Base-by-base conservation (phyloP, 2,113 vertebrate genomes). In the Ceyx margarethae region DNA sequence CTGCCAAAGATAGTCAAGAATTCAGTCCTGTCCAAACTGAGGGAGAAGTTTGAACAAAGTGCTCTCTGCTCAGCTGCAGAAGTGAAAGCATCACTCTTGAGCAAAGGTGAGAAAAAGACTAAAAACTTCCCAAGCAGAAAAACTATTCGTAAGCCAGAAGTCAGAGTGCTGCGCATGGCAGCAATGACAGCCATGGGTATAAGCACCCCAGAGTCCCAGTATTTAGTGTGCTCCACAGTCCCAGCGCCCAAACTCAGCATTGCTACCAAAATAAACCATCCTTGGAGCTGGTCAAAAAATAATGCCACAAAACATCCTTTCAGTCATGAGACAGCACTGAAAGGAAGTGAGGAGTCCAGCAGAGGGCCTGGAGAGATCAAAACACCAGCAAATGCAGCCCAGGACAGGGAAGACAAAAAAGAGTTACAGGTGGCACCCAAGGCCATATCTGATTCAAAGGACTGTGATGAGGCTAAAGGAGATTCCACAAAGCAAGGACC, bases 41-140 rank as follows among this genome's bases (percentile, higher is more conserved):
- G 98, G 94, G 98, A 98, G 48, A 97, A 88, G 51, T 99, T 99
- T 88, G 98, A 99, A 82, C 97, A 96, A 82, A 97, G 95, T 2
- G 88, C 94, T 42, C 93, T 98, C 29, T 91, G 95, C 57, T 97
- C 97, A 0, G 96, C 97, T 23, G 60, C 95, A 20, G 74, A 95
- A 1, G 89, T 94, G 67, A 97, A 93, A 85, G 54, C 90, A 31
- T 84, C 96, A 0, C 75, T 94, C 3, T 75, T 94, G 56, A 51
- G 9, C 62, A 94, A 91, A 58, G 91, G 86, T 11, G 90, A 87
- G 6, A 96, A 80, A 62, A 91, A 90, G n/a, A 80, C 29, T 16
- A 95, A 85, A 77, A 96, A 15, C 16, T 28, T 57, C 22, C 31
- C 18, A 1, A 94, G 86, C 28, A 91, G 87, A 81, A 96, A 75